Conservation (phyloP, 2,113 vertebrate genomes). For the Odobenus rosmarus region DNA sequence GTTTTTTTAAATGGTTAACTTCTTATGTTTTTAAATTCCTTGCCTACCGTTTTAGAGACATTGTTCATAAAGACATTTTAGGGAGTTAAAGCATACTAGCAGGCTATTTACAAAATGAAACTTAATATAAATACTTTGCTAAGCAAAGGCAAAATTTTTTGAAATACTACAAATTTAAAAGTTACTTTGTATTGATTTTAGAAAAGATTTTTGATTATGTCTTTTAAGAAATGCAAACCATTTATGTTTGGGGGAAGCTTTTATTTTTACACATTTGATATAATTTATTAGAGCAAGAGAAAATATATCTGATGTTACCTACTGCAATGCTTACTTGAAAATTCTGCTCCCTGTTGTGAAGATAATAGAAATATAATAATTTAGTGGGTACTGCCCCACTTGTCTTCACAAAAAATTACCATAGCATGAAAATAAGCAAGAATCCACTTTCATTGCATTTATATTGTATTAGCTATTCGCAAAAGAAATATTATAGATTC, state of each 20-base stretch:
- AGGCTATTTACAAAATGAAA: constrained; percentile 6
- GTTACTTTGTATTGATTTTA: background rate
- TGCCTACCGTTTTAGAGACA: background rate
- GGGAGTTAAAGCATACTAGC: background rate
- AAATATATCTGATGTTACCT: constrained; percentile 24
- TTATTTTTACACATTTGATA: background rate
- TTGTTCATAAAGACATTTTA: background rate
- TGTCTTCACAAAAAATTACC: background rate
- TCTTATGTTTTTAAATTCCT: background rate
- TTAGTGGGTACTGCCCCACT: background rate
- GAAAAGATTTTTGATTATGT: constrained; percentile 33
- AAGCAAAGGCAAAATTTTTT: background rate
- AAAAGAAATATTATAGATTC: background rate
- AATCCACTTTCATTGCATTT: background rate
- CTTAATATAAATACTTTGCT: background rate
- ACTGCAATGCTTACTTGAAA: background rate
- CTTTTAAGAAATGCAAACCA: constrained; percentile 37
- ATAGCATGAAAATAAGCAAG: background rate
- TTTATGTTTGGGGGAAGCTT: background rate
- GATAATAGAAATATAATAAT: background rate
- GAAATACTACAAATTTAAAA: background rate
- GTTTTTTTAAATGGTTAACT: background rate
- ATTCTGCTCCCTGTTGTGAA: background rate
- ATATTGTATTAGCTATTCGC: background rate
- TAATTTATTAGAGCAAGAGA: constrained; percentile 20